Evolutionary conservation across 2,888 invertebrate species (phyloP).

Genomic region (Yponomeuta sedellus): DNA sequence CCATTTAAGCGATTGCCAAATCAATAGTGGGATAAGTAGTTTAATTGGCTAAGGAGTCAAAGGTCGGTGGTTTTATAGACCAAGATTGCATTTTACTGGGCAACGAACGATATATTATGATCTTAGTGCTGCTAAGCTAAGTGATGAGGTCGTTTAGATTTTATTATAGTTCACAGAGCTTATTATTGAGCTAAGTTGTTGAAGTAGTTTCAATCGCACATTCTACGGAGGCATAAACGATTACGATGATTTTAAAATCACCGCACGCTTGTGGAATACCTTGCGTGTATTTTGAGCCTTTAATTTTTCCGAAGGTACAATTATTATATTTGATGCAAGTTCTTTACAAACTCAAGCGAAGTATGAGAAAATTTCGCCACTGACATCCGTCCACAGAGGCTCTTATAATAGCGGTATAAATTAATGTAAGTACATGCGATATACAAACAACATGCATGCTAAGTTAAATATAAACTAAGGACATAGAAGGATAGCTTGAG

Average conservation of each 20-base stretch:
- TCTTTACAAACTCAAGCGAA: no score
- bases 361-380: conserved; percentile 8
- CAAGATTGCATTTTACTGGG: not conserved
- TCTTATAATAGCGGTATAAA: conserved; percentile 8
- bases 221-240: no score
- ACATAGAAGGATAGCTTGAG: not conserved
- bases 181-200: no score
- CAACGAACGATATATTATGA: not conserved
- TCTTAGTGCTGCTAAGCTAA: no score
- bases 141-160: no score
- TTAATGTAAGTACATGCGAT: not conserved
- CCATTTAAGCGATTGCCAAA: not conserved
- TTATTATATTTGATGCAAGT: no score
- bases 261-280: no score
- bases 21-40: not conserved
- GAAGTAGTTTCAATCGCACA: no score
- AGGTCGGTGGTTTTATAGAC: not conserved
- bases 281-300: no score
- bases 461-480: not conserved
- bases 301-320: no score
- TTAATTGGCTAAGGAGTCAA: not conserved
- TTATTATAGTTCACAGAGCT: no score
- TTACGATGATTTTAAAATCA: no score
- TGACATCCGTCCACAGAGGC: not conserved
- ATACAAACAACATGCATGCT: not conserved